Evolutionary conservation across 2,797 vertebrate genomes (phyloP).

Genomic region (Girardinus metallicus): DNA sequence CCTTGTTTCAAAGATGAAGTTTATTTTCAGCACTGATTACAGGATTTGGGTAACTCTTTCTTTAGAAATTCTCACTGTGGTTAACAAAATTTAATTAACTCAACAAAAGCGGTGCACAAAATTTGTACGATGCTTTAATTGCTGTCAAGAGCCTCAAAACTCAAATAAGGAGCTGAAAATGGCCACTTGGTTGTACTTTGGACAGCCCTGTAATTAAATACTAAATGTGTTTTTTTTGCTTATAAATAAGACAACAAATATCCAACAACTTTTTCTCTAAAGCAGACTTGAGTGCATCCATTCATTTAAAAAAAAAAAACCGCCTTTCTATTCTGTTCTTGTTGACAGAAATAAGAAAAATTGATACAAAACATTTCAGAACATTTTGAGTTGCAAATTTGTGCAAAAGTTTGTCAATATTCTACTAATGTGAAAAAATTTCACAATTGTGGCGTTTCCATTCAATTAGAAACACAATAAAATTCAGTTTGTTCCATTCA

Average conservation of each 20-base stretch:
- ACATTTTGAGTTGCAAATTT: too few species aligned
- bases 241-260: not conserved
- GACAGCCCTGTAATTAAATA: not conserved
- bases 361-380: not conserved
- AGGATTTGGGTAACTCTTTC: not conserved
- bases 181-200: not conserved
- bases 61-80: not conserved
- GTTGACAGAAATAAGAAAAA: not conserved
- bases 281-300: not conserved
- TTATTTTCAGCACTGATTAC: not conserved
- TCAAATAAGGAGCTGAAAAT: not conserved
- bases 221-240: not conserved
- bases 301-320: not conserved
- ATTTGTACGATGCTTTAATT: not conserved
- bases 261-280: not conserved
- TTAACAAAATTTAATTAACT: not conserved
- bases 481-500: too few species aligned
- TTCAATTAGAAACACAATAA: too few species aligned
- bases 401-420: too few species aligned
- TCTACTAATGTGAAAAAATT: too few species aligned
- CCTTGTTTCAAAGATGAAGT: not conserved
- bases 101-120: not conserved
- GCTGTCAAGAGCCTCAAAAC: not conserved
- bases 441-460: too few species aligned
- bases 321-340: not conserved